Percentiles rank a stretch among this genome's conserved stretches.
phyloP scores from a whole-genome alignment of 2,888 invertebrate genomes.

The Erebia ligea region DNA sequence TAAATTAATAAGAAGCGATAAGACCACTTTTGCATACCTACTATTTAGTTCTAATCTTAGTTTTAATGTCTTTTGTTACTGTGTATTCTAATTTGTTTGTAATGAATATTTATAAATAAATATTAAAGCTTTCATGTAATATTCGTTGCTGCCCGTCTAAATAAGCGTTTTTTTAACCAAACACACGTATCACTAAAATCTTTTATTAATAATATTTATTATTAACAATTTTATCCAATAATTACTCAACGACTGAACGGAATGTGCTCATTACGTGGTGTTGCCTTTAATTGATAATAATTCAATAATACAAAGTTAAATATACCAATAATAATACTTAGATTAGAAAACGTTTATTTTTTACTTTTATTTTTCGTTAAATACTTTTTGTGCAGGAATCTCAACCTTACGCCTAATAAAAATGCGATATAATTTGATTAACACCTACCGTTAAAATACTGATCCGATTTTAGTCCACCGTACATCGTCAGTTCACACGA shows the following conservation, averaged over 20 bases:
- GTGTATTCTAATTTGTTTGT: too few relatives aligned
- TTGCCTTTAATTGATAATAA: slow-evolving; percentile 55
- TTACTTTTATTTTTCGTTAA: slow-evolving; percentile 53
- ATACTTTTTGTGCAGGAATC: slow-evolving; percentile 73
- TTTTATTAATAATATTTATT: slow-evolving; percentile 43
- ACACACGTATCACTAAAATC: slow-evolving; percentile 56
- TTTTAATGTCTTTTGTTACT: too few relatives aligned
- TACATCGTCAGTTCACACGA: slow-evolving; percentile 15
- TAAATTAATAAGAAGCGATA: too few relatives aligned
- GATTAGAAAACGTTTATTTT: slow-evolving; percentile 50
- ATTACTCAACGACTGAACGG: slow-evolving; percentile 66
- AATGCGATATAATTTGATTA: slow-evolving; percentile 54
- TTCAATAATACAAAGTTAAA: slow-evolving; percentile 41
- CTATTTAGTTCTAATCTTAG: too few relatives aligned
- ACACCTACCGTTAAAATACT: slow-evolving; percentile 64
- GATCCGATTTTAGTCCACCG: slow-evolving; percentile 47
- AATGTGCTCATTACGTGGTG: slow-evolving; percentile 74
- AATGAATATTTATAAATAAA: background rate
- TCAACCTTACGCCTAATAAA: slow-evolving; percentile 61
- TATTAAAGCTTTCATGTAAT: background rate
- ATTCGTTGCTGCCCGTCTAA: slow-evolving; percentile 9
- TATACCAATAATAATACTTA: slow-evolving; percentile 67
- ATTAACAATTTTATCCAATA: slow-evolving; percentile 53
- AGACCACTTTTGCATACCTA: too few relatives aligned
- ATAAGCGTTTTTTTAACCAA: slow-evolving; percentile 32